phyloP scores from a whole-genome alignment of 1,140 invertebrate species.

The Drosophila pruinosa region DNA sequence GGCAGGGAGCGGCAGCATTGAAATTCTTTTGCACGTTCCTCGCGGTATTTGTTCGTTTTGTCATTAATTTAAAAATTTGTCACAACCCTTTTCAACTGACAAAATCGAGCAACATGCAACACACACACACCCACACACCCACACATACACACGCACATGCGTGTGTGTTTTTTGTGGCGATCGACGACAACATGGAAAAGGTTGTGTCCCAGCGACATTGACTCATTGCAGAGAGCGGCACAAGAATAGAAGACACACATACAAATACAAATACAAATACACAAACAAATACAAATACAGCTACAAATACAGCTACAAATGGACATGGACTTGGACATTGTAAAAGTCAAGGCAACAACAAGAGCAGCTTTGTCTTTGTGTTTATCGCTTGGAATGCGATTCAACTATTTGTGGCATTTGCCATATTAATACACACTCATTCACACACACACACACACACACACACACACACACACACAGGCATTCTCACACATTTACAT shows the following conservation, averaged over 20 bases:
- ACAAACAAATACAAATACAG: conserved; percentile 7
- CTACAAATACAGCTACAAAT: conserved; percentile 29
- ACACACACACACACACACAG: background rate
- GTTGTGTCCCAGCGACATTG: conserved; percentile 12
- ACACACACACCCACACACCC: conserved; percentile 1
- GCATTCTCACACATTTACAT: background rate
- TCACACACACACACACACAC: conserved; percentile 8
- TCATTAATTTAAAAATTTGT: conserved; percentile 76
- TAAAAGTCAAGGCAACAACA: background rate
- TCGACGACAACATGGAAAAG: conserved; percentile 26
- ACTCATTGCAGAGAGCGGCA: background rate
- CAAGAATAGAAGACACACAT: background rate
- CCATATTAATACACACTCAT: conserved; percentile 52
- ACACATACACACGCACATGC: conserved; percentile 9
- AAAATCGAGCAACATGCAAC: conserved; percentile 49
- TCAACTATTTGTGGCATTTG: conserved; percentile 68
- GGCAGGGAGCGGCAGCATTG: background rate
- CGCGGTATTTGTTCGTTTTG: conserved; percentile 48
- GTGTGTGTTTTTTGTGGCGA: background rate
- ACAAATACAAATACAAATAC: conserved; percentile 58
- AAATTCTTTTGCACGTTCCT: conserved; percentile 48
- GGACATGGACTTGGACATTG: too few species aligned
- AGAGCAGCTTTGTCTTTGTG: conserved; percentile 10
- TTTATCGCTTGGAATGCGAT: conserved; percentile 36
- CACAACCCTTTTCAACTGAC: conserved; percentile 74